Evolutionary conservation across 2,888 invertebrate genomes (phyloP), one percentile per base, ranked within the genome.

Genomic region (Conus canariensis): DNA sequence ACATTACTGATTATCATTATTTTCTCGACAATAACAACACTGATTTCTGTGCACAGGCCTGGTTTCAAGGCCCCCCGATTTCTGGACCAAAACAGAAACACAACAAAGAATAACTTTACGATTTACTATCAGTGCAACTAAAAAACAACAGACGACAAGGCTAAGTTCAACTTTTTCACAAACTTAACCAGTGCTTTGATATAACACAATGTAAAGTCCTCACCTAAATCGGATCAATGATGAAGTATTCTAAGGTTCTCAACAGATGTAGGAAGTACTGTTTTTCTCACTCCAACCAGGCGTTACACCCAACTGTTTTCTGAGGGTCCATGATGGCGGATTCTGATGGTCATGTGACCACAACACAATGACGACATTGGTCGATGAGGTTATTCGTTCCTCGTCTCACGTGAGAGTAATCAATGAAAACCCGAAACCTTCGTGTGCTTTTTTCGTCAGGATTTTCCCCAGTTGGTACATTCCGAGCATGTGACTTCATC

Each of bases 251-350:
- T 22, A 45, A 19, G 16, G n/a, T 22, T 60, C 8, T 45, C 86
- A 67, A 14, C n/a, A 10, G 45, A 67, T 67, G 64, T 67, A 45
- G 19, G 19, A 86, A 86, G 64, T 9, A 86, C 30, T 67, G 67
- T 25, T 58, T n/a, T 60, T 30, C 67, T 25, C 30, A 86, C 67
- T 45, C 45, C 56, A 58, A 19, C 25, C 19, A 30, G 14, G 16
- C 22, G 16, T 30, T 30, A 64, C 85, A 58, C 67, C 86, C 86
- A 86, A 86, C 86, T 60, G 86, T 86, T 86, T 30, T 6, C 5
- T 14, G 30, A n/a, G 12, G 77, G n/a, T 19, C 89, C 89, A 89
- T 89, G 89, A 89, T 89, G 89, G 89, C 89, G 89, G 89, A 89
- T 74, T 85, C 85, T 67, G 77, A 12, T 82, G 85, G 67, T 89